Conservation (phyloP, 1,140 invertebrate genomes). For the Euglossa dilemma region DNA sequence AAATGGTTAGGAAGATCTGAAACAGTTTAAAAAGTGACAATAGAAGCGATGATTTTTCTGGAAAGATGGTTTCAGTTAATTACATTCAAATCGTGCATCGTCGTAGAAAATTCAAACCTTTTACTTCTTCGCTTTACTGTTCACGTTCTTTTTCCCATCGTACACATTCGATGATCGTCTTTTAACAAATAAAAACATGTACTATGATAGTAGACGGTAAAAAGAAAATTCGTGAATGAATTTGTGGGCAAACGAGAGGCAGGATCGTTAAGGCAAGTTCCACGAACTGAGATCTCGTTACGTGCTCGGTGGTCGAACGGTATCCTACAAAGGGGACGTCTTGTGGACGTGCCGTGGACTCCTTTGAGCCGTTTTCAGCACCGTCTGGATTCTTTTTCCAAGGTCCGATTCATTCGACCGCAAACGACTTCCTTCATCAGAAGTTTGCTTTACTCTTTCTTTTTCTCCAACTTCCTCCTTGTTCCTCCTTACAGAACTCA, state of each 20-base stretch:
- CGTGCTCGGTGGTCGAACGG: constrained; percentile 51
- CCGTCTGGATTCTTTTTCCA: constrained; percentile 38
- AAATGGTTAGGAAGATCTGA: no score
- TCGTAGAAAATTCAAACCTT: no score
- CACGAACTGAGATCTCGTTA: constrained; percentile 28
- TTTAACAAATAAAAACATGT: not conserved
- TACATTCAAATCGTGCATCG: no score
- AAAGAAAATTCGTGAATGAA: constrained; percentile 10
- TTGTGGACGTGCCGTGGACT: constrained; percentile 20
- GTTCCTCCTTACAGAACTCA: not conserved
- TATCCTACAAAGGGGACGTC: constrained; percentile 44
- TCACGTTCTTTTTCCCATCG: not conserved
- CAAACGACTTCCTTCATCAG: constrained; percentile 59
- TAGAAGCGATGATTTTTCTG: no score
- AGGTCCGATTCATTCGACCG: constrained; percentile 58
- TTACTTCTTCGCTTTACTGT: no score
- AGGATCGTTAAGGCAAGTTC: constrained; percentile 35
- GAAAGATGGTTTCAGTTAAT: no score
- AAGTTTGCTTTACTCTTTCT: not conserved
- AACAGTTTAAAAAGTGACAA: no score
- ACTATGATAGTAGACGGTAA: not conserved
- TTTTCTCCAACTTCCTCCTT: constrained; percentile 6
- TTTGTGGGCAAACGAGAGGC: not conserved
- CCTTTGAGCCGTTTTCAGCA: constrained; percentile 30
- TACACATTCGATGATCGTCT: not conserved